These are phyloP conservation scores for Stictonetta naevosa DNA, from an alignment of 2,113 vertebrate species.

Conservation along the genomic window DNA sequence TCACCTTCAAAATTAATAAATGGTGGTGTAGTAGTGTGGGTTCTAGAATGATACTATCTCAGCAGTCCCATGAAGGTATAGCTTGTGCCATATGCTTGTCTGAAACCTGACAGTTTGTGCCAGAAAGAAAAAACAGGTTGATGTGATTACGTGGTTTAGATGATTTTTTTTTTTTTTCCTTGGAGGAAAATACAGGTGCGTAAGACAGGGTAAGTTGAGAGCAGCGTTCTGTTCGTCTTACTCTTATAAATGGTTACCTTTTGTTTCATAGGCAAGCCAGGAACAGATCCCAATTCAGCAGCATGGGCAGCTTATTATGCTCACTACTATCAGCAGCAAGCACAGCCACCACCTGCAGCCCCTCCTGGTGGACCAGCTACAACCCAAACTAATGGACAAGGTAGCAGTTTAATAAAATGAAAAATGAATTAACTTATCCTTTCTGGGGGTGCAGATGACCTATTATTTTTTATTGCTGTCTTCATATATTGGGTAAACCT, in stretches of 20 bases:
- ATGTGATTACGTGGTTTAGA: neutral
- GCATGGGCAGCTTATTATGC: slow-evolving; percentile 99
- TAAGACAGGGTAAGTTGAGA: neutral
- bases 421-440: neutral
- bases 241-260: neutral
- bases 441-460: neutral
- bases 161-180: neutral
- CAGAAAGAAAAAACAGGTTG: neutral
- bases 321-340: slow-evolving; percentile 97
- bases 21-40: neutral
- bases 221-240: neutral
- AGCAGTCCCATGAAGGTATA: neutral
- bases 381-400: slow-evolving; percentile 94
- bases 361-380: slow-evolving; percentile 88
- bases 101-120: neutral
- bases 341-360: slow-evolving; percentile 91
- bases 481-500: neutral
- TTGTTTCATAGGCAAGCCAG: slow-evolving; percentile 89
- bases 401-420: slow-evolving; percentile 72
- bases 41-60: neutral
- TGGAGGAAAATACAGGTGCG: neutral
- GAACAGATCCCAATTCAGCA: slow-evolving; percentile 96
- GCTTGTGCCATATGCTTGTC: neutral
- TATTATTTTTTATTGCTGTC: neutral
- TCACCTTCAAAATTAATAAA: neutral